These are phyloP conservation scores for Ectemnius continuus DNA, from an alignment of 2,888 invertebrate genomes.

Conservation along the genomic window DNA sequence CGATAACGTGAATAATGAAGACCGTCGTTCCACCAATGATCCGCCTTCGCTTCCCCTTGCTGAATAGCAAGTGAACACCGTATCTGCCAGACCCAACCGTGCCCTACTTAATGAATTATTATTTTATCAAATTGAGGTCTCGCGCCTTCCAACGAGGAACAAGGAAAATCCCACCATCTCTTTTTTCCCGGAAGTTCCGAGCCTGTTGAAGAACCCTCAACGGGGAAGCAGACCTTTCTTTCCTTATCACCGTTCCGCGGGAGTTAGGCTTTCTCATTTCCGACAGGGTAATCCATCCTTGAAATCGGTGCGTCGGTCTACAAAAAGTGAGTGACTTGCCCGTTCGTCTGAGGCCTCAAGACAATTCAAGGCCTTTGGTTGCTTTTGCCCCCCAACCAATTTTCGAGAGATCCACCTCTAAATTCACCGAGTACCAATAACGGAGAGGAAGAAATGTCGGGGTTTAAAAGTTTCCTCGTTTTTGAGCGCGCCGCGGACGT, in stretches of 20 bases:
- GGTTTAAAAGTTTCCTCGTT: background rate
- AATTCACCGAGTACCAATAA: too few species aligned
- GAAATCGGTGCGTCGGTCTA: slow-evolving; percentile 22
- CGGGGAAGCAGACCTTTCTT: slow-evolving; percentile 32
- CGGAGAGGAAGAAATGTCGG: too few species aligned
- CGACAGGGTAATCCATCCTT: slow-evolving; percentile 30
- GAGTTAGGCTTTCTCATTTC: slow-evolving; percentile 48
- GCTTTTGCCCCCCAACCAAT: too few species aligned
- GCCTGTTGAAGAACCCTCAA: slow-evolving; percentile 14
- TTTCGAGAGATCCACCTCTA: too few species aligned
- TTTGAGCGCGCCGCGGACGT: too few species aligned
- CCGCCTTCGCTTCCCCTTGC: background rate
- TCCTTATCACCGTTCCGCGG: slow-evolving; percentile 46
- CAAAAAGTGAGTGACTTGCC: background rate
- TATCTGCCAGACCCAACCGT: background rate
- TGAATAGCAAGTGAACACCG: background rate
- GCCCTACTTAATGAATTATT: background rate
- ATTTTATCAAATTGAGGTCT: background rate
- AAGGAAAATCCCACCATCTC: background rate
- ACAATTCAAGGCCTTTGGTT: too few species aligned
- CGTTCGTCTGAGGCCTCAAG: slow-evolving; percentile 8
- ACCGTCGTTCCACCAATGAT: slow-evolving; percentile 15
- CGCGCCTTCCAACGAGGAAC: background rate
- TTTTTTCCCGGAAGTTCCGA: slow-evolving; percentile 7
- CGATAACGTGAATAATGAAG: slow-evolving; percentile 42